Base-by-base conservation (phyloP, 2,888 invertebrate species). In the Acanthosoma haemorrhoidale region DNA sequence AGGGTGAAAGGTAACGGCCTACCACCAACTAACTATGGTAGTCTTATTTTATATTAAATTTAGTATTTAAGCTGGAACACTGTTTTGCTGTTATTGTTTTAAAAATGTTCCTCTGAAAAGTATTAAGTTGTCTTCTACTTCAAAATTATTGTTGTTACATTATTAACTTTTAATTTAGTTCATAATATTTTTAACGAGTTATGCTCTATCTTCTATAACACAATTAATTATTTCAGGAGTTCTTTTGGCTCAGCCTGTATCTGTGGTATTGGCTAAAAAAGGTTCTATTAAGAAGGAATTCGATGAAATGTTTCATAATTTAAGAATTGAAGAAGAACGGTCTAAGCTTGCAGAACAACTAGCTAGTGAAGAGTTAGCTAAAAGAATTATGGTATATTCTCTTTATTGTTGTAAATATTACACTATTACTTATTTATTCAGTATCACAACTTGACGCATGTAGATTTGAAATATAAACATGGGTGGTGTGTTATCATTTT, bases 201-300 rank as follows among this genome's bases (percentile, higher is more conserved):
- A n/a, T n/a, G n/a, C n/a, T n/a, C n/a, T n/a, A n/a, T n/a, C n/a
- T n/a, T n/a, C n/a, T n/a, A n/a, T n/a, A n/a, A n/a, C n/a, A n/a
- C n/a, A n/a, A 31, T 32, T 58, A 18, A 57, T 29, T 32, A 38
- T 25, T 63, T 43, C 43, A 72, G 72, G 38, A 61, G 39, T 72
- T 15, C 31, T 69, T 39, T 51, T 34, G 21, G 72, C 63, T 32
- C 63, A 66, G 15, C 70, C 68, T n/a, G 39, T 34, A n/a, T 43
- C 70, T 11, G 41, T 51, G 15, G 15, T 70, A 41, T 51, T 70
- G 25, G 57, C 63, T 21, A 66, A 73, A 38, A 41, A 61, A 29
- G 72, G 73, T 43, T 61, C 70, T 31, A 68, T 74, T 29, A 72
- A 68, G 66, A 68, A 73, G 59, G 74, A 74, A 69, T 74, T 72